Evolutionary conservation across 1,140 invertebrate genomes (phyloP).

Genomic region (Drosophila littoralis): DNA sequence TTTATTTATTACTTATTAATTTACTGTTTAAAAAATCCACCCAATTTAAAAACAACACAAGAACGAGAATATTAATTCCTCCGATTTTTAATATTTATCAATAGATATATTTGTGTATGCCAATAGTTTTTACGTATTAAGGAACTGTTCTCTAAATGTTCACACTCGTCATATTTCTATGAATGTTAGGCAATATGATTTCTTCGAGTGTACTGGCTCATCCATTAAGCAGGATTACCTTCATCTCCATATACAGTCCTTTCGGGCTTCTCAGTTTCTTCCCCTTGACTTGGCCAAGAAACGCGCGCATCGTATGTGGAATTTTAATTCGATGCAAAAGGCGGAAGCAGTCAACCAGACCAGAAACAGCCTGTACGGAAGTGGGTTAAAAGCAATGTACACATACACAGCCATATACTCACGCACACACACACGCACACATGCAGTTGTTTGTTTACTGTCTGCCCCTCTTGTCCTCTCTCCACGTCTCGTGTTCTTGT

Average conservation of each 20-base stretch:
- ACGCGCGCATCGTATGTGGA: conserved; percentile 50
- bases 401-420: conserved; percentile 19
- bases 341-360: conserved; percentile 50
- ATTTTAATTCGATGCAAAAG: conserved; percentile 59
- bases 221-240: conserved; percentile 61
- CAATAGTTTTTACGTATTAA: too few species aligned
- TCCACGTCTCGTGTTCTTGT: conserved; percentile 35
- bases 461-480: conserved; percentile 6
- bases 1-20: too few species aligned
- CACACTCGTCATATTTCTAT: too few species aligned
- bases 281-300: conserved; percentile 31
- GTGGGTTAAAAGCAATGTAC: conserved; percentile 60
- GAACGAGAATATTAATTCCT: too few species aligned
- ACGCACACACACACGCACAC: conserved; percentile 8
- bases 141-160: too few species aligned
- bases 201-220: conserved; percentile 35
- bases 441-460: conserved; percentile 49
- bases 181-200: background rate
- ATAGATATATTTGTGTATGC: too few species aligned
- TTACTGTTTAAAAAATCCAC: too few species aligned
- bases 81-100: too few species aligned
- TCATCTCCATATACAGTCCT: conserved; percentile 6
- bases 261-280: conserved; percentile 17
- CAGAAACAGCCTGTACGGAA: conserved; percentile 42
- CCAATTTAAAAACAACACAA: too few species aligned